phyloP scores from a whole-genome alignment of 1,140 invertebrate genomes.

The Drosophila varians region DNA sequence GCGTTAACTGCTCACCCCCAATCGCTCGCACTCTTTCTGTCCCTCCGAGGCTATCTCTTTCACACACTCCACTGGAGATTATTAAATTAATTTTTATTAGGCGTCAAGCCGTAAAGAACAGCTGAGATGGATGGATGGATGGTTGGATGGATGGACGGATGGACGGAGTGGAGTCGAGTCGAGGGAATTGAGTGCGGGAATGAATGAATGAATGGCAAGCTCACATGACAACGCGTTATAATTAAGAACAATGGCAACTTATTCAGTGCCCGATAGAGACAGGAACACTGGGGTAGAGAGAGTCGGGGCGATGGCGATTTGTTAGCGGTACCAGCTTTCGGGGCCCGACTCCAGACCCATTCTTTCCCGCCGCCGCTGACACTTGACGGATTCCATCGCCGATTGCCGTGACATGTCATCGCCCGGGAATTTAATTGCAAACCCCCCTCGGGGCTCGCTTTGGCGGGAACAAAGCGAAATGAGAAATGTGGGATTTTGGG shows the following conservation, averaged over 20 bases:
- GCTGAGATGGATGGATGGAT: constrained; percentile 51
- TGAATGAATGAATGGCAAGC: constrained; percentile 71
- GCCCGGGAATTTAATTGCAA: constrained; percentile 43
- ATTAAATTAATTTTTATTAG: constrained; percentile 82
- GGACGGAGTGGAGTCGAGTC: constrained; percentile 19
- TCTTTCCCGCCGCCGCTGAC: constrained; percentile 30
- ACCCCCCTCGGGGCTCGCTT: not conserved
- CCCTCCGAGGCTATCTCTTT: not conserved
- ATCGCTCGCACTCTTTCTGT: constrained; percentile 5
- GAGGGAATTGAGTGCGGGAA: constrained; percentile 28
- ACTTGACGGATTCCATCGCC: constrained; percentile 57
- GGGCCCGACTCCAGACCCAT: not conserved
- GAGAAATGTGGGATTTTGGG: constrained; percentile 3
- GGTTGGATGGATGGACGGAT: constrained; percentile 5
- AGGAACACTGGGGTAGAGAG: constrained; percentile 3
- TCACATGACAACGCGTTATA: constrained; percentile 81
- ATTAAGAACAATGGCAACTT: constrained; percentile 78
- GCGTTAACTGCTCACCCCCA: constrained; percentile 63
- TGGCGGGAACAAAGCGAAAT: constrained; percentile 1
- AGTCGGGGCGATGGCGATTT: constrained; percentile 34
- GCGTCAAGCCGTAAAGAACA: constrained; percentile 79
- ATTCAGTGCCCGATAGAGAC: constrained; percentile 48
- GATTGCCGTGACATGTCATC: constrained; percentile 46
- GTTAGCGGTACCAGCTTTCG: constrained; percentile 16
- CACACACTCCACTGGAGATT: constrained; percentile 41